These are phyloP conservation scores for Zygogramma bicolorata DNA, from an alignment of 2,888 invertebrate species.

Conservation along the genomic window DNA sequence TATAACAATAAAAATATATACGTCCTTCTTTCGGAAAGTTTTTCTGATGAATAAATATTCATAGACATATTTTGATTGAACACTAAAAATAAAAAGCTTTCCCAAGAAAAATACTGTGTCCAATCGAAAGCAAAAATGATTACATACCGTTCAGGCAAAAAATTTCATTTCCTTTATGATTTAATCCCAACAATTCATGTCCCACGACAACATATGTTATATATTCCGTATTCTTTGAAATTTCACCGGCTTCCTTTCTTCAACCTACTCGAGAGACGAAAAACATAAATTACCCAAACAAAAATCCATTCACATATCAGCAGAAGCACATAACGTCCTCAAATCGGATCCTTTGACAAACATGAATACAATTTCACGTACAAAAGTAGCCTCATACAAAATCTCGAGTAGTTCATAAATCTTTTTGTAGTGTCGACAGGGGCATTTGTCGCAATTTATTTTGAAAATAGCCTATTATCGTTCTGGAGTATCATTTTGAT, in stretches of 20 bases:
- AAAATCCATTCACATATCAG: conserved; percentile 36
- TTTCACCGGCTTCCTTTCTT: conserved; percentile 20
- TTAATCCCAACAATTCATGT: neutral
- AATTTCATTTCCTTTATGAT: neutral
- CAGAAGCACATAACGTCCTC: conserved; percentile 22
- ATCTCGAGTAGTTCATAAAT: conserved; percentile 54
- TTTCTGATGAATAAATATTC: too few species aligned
- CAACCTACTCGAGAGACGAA: conserved; percentile 34
- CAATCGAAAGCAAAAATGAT: neutral
- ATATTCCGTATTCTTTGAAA: conserved; percentile 23
- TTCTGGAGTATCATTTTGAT: conserved; percentile 58
- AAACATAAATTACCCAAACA: conserved; percentile 42
- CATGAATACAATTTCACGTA: conserved; percentile 53
- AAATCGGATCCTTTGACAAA: conserved; percentile 49
- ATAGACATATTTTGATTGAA: too few species aligned
- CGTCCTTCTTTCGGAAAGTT: too few species aligned
- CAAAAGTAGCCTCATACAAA: conserved; percentile 53
- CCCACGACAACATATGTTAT: neutral
- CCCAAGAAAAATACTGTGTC: neutral
- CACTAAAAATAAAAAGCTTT: too few species aligned
- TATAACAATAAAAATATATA: too few species aligned
- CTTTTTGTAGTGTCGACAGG: conserved; percentile 54
- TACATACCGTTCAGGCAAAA: neutral
- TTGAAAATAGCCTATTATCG: conserved; percentile 56
- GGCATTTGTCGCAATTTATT: conserved; percentile 55